Conservation (phyloP, 2,888 invertebrate species). For the Eulithis prunata region DNA sequence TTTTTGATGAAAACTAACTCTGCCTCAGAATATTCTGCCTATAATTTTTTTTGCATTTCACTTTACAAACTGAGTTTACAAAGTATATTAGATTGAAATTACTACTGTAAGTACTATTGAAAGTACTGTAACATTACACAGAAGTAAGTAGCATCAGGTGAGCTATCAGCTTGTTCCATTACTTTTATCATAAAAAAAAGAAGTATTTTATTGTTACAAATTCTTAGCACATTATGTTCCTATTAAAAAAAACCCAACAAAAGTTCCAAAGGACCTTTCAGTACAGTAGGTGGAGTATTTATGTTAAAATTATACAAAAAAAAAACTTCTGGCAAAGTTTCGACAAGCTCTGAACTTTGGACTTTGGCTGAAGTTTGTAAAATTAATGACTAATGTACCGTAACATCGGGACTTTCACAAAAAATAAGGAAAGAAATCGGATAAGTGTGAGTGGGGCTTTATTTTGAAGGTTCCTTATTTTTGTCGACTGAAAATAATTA, state of each 20-base stretch:
- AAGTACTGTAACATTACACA: no score
- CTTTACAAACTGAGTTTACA: no score
- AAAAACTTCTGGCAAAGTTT: conserved; percentile 23
- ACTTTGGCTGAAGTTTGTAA: conserved; percentile 36
- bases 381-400: conserved; percentile 53
- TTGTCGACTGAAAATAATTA: no score
- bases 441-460: conserved; percentile 1
- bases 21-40: no score
- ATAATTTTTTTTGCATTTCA: no score
- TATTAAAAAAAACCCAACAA: conserved; percentile 23
- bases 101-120: no score
- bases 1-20: no score
- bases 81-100: no score
- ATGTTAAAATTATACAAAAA: conserved; percentile 41
- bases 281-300: conserved; percentile 31
- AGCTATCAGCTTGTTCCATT: no score
- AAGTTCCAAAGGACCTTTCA: conserved; percentile 28
- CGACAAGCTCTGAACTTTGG: conserved; percentile 31
- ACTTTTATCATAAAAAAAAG: no score
- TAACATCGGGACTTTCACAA: conserved; percentile 40
- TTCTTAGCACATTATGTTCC: not conserved
- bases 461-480: not conserved
- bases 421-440: conserved; percentile 23
- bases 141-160: no score
- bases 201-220: no score